Evolutionary conservation across 37 sponge, comb jelly and placozoan genomes (phyloP).

Genomic region (Cladorhizidae sp.): DNA sequence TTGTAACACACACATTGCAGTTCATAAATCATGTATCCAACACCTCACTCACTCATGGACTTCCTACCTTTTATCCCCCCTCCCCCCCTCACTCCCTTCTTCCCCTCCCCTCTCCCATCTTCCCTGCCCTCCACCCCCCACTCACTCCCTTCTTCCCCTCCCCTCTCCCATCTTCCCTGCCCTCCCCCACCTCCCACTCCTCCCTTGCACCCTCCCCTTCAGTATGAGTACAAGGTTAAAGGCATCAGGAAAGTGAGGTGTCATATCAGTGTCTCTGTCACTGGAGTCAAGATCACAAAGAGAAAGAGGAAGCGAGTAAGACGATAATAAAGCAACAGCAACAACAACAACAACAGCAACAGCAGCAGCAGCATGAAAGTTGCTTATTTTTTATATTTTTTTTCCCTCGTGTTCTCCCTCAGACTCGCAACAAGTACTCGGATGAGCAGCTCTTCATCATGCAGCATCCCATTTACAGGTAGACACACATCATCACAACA

Average conservation of each 20-base stretch:
- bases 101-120: neutral
- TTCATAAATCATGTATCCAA: no score
- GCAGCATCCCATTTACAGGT: slow-evolving; percentile 92
- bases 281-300: slow-evolving; percentile 86
- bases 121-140: neutral
- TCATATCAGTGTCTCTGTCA: slow-evolving; percentile 70
- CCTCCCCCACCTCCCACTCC: neutral
- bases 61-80: no score
- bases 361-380: neutral
- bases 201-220: neutral
- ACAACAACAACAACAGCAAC: neutral
- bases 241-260: slow-evolving; percentile 80
- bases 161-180: neutral
- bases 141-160: neutral
- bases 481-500: neutral
- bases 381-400: neutral
- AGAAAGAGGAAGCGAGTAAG: slow-evolving; percentile 87
- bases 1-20: no score
- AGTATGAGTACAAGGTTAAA: slow-evolving; percentile 95
- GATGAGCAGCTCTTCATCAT: slow-evolving; percentile 85
- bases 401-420: neutral
- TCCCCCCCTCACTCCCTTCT: neutral
- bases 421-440: slow-evolving; percentile 71
- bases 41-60: no score
- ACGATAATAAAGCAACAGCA: neutral